A percentile compares a stretch with the other conserved stretches of the same genome.
These are phyloP conservation scores for Proctacanthus coquilletti DNA, from an alignment of 1,140 invertebrate species.

Conservation along the genomic window DNA sequence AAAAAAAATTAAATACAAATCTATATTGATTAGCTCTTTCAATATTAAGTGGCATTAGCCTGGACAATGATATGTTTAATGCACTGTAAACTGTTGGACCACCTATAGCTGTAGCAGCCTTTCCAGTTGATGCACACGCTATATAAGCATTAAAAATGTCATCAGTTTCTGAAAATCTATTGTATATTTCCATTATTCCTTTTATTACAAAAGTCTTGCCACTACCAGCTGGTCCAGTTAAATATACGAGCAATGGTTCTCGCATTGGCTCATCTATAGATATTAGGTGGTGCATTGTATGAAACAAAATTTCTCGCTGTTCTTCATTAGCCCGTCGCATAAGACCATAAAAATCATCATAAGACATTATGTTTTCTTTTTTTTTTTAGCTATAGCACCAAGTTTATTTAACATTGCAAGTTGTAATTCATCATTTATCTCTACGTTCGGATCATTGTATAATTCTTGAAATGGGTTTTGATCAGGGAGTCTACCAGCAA, in stretches of 20 bases:
- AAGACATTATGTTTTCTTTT: slow-evolving; percentile 11
- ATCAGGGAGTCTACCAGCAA: background rate
- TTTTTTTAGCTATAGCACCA: slow-evolving; percentile 12
- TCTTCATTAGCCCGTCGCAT: slow-evolving; percentile 8
- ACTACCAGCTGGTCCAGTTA: slow-evolving; percentile 8
- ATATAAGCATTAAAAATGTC: too few species aligned
- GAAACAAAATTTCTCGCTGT: slow-evolving; percentile 1
- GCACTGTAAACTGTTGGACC: too few species aligned
- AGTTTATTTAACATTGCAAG: slow-evolving; percentile 9
- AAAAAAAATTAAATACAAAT: too few species aligned
- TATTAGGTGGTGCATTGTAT: background rate
- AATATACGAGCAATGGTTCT: slow-evolving; percentile 6
- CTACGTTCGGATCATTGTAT: background rate
- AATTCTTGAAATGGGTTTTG: slow-evolving; percentile 1
- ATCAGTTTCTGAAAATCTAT: too few species aligned
- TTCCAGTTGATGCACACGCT: too few species aligned
- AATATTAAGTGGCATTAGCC: too few species aligned
- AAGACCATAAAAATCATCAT: slow-evolving; percentile 2
- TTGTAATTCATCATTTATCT: too few species aligned
- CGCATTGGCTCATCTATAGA: background rate
- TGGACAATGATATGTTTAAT: too few species aligned
- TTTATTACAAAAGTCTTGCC: slow-evolving; percentile 16
- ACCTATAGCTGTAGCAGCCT: too few species aligned
- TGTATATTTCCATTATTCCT: slow-evolving; percentile 19
- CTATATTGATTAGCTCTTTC: too few species aligned